A percentile compares a stretch with the other conserved stretches of the same genome.
These are phyloP conservation scores for Tipula vernalis DNA, from an alignment of 2,888 invertebrate species.

Conservation along the genomic window DNA sequence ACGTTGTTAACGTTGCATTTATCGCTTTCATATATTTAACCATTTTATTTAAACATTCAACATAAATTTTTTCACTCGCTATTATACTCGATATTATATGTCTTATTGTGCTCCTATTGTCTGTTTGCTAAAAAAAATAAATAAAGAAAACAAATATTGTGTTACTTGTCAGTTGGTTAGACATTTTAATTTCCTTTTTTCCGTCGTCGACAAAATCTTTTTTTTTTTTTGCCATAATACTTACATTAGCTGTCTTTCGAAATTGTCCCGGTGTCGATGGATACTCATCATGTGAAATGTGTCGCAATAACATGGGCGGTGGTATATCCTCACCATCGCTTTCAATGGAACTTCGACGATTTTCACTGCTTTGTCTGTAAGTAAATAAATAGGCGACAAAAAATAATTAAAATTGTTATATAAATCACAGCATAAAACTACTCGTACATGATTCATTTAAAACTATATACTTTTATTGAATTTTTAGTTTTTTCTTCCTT, in stretches of 20 bases:
- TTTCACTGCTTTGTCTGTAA: slow-evolving; percentile 35
- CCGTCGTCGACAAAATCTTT: background rate
- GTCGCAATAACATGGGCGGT: slow-evolving; percentile 42
- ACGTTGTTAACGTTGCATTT: slow-evolving; percentile 73
- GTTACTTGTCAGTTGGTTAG: background rate
- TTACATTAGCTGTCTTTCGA: slow-evolving; percentile 27
- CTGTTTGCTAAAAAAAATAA: slow-evolving; percentile 28
- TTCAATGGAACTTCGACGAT: slow-evolving; percentile 39
- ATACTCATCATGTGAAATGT: slow-evolving; percentile 50
- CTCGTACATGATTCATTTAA: background rate
- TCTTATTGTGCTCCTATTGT: slow-evolving; percentile 68
- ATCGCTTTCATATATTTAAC: slow-evolving; percentile 87
- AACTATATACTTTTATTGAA: background rate
- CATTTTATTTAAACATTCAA: slow-evolving; percentile 80
- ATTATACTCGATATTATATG: slow-evolving; percentile 82
- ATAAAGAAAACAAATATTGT: background rate
- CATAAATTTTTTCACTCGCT: slow-evolving; percentile 82
- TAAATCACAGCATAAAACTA: background rate
- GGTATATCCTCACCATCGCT: slow-evolving; percentile 41
- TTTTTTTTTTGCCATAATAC: slow-evolving; percentile 8
- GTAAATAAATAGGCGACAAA: background rate
- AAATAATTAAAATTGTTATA: background rate
- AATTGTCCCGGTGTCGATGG: slow-evolving; percentile 36
- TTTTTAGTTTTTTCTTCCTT: background rate
- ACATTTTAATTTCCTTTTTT: background rate